Base-by-base conservation (phyloP, 2,797 vertebrate species). In the Poecilia picta region DNA sequence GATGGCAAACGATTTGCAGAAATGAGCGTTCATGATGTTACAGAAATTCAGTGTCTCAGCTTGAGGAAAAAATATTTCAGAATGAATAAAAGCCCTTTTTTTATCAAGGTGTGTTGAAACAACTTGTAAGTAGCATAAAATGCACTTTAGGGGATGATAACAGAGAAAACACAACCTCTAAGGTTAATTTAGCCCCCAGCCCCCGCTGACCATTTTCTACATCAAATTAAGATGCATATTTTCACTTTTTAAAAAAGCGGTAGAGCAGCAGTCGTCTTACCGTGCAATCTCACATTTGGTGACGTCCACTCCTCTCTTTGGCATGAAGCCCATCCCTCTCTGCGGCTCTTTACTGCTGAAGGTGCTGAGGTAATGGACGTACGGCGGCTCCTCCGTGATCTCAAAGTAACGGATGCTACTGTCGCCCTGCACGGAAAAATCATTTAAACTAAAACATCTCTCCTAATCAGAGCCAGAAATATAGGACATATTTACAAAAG, bases 401-500 rank as follows among this genome's bases (percentile, higher is more conserved):
- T 99, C 98, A 49, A 99, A 99, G 93, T 99, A 99, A 8, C 98
- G 96, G 91, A 99, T 95, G 91, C 98, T 99, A 95, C 98, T 99
- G 96, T 99, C 98, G 1, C 98, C 98, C 98, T 99, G 68, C 41
- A n/a, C 13, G 13, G 1, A 13, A 89, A 31, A 78, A 55, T 15
- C 70, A 59, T 13, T 71, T 3, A 45, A 2, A 10, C 6, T 31
- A 20, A 11, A 79, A 74, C 45, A 46, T 8, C 72, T 36, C 2
- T 5, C 2, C 46, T 5, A 11, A 51, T 28, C 28, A 15, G 15
- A 36, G 33, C 55, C 28, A 59, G 57, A 28, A 59, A 31, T 31
- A 59, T 10, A 47, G 16, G 28, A 31, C n/a, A 59, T 8, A 59
- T 59, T 59, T 31, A 31, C 5, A 15, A 59, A 15, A 31, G 55